phyloP scores from a whole-genome alignment of 2,113 vertebrate species.

The Callipepla squamata region DNA sequence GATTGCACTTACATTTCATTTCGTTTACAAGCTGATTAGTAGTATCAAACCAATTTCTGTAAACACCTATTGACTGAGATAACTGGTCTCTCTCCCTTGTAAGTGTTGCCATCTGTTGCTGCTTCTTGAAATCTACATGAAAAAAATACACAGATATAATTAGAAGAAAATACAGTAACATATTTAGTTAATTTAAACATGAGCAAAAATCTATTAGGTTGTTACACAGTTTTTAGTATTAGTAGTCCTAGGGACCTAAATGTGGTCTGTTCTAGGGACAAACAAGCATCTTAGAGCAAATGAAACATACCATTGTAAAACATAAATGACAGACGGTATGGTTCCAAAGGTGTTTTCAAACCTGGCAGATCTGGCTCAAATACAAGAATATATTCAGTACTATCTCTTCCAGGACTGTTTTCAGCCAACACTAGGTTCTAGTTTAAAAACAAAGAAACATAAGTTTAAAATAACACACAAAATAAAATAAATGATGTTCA shows the following conservation, averaged over 20 bases:
- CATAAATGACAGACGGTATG: conserved; percentile 87
- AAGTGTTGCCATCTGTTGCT: conserved; percentile 83
- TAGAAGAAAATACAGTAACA: not conserved
- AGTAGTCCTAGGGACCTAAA: not conserved
- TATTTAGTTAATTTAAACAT: not conserved
- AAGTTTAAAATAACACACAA: not conserved
- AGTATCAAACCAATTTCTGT: conserved; percentile 73
- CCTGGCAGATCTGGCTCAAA: conserved; percentile 80
- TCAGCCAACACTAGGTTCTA: conserved; percentile 88
- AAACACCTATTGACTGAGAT: conserved; percentile 68
- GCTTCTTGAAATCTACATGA: conserved; percentile 84
- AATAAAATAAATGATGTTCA: not conserved
- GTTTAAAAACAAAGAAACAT: not conserved
- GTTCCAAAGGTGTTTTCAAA: conserved; percentile 64
- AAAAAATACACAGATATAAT: conserved; percentile 5
- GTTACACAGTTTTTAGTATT: not conserved
- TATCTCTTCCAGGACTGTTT: conserved; percentile 89
- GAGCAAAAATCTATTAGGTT: not conserved
- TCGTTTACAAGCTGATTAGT: conserved; percentile 71
- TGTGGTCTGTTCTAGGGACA: not conserved
- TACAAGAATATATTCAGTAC: conserved; percentile 83
- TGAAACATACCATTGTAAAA: conserved; percentile 90
- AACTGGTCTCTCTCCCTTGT: conserved; percentile 85
- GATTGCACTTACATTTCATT: conserved; percentile 80
- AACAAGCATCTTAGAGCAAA: not conserved